Base-by-base conservation (phyloP, 1,140 invertebrate species). In the Geopemphigus sp. region DNA sequence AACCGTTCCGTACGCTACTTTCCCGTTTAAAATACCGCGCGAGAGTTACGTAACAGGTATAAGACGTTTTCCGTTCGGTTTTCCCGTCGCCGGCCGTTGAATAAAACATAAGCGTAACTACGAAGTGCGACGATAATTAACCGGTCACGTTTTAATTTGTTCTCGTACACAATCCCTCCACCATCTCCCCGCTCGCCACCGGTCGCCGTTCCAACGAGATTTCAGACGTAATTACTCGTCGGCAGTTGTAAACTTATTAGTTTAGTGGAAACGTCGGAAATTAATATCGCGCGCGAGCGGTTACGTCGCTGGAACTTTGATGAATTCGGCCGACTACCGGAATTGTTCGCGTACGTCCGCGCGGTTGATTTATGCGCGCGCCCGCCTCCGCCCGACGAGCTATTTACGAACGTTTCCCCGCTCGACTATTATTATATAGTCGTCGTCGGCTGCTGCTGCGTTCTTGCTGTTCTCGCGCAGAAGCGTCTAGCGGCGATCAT, bases 321-420 rank as follows among this genome's bases (percentile, higher is more conserved):
- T 68, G 15, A 47, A 68, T 47, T 68, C 12, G 12, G 10, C n/a
- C n/a, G n/a, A 68, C 72, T 74, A 74, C 72, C 24, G 72, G 54
- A 73, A 73, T 73, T 57, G 32, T 72, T 29, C 11, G 19, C 19
- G 29, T 45, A 14, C 53, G 15, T 29, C 26, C 54, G n/a, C n/a
- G n/a, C n/a, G n/a, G 54, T 68, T 59, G 54, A 74, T 74, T 74
- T 74, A 54, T 54, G 47, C 19, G 39, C 54, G 50, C 54, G 50
- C 45, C 72, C 72, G 72, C 72, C 72, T 45, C 32, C 22, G 14
- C 1, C 56, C 54, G 45, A 68, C 10, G 39, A 47, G n/a, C 39
- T 32, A 26, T 64, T 45, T 14, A 66, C 14, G 32, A 11, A 45
- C 63, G 29, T 19, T 66, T 39, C 39, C 39, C 22, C 32, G 39